These are phyloP conservation scores for Sternotherus odoratus DNA, from an alignment of 2,797 vertebrate species.

Conservation along the genomic window DNA sequence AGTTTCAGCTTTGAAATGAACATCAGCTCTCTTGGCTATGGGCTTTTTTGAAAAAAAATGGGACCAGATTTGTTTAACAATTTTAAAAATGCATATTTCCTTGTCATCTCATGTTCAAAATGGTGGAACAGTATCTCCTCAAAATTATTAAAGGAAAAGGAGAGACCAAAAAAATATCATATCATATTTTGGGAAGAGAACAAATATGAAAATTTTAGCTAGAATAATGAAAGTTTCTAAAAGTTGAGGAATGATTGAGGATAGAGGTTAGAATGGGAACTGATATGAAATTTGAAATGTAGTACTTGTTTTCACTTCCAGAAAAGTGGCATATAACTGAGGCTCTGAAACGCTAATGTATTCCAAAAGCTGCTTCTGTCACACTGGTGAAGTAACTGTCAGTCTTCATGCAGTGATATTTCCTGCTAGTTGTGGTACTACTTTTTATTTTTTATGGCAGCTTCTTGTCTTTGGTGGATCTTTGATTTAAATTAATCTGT, in stretches of 20 bases:
- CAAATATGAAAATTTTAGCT: not conserved
- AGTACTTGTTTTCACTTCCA: fast-evolving
- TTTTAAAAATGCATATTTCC: not conserved
- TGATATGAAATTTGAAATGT: not conserved
- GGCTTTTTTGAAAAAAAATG: not conserved
- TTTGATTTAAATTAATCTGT: not conserved
- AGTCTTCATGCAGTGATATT: not conserved
- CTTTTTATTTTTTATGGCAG: not conserved
- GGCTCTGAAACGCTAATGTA: not conserved
- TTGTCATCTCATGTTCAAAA: not conserved
- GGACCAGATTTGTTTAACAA: not conserved
- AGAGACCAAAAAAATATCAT: not conserved
- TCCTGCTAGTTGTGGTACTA: not conserved
- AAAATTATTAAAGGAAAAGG: fast-evolving
- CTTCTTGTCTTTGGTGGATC: not conserved
- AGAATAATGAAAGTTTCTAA: not conserved
- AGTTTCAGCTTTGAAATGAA: constrained; percentile 40
- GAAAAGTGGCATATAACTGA: not conserved
- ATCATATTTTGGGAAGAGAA: not conserved
- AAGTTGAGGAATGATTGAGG: fast-evolving
- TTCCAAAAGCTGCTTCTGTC: not conserved
- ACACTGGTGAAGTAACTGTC: not conserved
- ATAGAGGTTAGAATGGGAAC: not conserved
- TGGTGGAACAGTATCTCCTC: not conserved
- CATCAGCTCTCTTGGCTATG: not conserved